Conservation (phyloP, 2,797 vertebrate genomes). For the Sus cebifrons region DNA sequence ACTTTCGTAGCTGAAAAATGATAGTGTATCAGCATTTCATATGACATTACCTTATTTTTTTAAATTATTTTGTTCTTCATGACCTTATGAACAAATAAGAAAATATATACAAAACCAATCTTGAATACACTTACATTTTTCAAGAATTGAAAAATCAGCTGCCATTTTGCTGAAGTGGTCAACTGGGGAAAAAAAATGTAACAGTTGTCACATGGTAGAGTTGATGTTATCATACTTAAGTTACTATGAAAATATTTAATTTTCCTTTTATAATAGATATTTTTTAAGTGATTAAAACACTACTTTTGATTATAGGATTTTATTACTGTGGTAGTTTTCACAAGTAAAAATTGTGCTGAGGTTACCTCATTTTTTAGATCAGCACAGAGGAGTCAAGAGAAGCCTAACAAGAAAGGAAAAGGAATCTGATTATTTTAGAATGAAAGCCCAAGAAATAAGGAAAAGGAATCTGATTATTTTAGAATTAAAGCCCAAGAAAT, state of each 20-base stretch:
- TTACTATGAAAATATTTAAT: neutral
- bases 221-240: neutral
- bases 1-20: slow-evolving; percentile 38
- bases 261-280: neutral
- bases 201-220: neutral
- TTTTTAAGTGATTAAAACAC: slow-evolving; percentile 13
- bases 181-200: neutral
- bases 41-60: neutral
- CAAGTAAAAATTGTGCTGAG: slow-evolving; percentile 9
- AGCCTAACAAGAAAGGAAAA: neutral
- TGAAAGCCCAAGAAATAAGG: slow-evolving; percentile 17
- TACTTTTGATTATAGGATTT: neutral
- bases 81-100: neutral
- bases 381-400: neutral
- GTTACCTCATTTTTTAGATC: slow-evolving; percentile 32
- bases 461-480: neutral
- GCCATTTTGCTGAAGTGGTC: neutral
- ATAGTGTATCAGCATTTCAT: slow-evolving; percentile 18
- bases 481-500: slow-evolving; percentile 25
- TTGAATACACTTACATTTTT: slow-evolving; percentile 57
- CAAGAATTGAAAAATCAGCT: neutral
- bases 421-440: neutral
- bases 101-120: neutral
- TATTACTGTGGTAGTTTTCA: neutral
- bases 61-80: slow-evolving; percentile 19